Evolutionary conservation across 2,888 invertebrate genomes (phyloP).

Genomic region (Aspidiotus rigidus): DNA sequence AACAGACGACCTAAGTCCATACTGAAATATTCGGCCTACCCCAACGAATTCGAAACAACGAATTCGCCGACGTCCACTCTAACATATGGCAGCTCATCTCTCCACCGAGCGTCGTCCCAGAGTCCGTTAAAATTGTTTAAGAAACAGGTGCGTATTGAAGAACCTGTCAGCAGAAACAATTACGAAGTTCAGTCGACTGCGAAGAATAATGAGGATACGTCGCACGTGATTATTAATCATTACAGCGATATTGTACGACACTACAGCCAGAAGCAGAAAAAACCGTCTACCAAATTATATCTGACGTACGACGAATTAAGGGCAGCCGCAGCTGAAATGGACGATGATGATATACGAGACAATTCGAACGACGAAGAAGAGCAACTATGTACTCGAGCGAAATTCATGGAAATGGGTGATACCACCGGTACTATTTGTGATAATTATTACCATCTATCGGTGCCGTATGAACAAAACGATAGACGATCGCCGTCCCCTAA

Average conservation of each 20-base stretch:
- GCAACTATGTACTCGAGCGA: background rate
- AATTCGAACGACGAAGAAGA: background rate
- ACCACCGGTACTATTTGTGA: background rate
- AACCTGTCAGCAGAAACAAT: conserved; percentile 31
- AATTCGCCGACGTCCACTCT: background rate
- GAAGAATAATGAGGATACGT: conserved; percentile 41
- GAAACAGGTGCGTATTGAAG: conserved; percentile 39
- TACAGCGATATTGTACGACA: conserved; percentile 71
- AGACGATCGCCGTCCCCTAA: background rate
- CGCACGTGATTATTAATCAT: conserved; percentile 64
- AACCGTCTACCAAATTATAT: conserved; percentile 48
- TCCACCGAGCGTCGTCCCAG: background rate
- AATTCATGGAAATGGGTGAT: background rate
- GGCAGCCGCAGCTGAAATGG: conserved; percentile 45
- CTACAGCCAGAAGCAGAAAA: conserved; percentile 51
- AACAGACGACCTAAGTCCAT: conserved; percentile 16
- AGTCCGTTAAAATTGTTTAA: background rate
- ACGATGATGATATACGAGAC: conserved; percentile 3
- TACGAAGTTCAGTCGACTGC: background rate
- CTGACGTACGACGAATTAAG: conserved; percentile 56
- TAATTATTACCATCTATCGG: background rate
- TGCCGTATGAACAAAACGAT: background rate
- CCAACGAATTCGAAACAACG: background rate
- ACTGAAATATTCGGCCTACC: conserved; percentile 7
- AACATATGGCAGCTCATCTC: background rate